Evolutionary conservation across 2,888 invertebrate genomes (phyloP), one percentile per base, ranked within the genome.

Genomic region (Euzophera pinguis): DNA sequence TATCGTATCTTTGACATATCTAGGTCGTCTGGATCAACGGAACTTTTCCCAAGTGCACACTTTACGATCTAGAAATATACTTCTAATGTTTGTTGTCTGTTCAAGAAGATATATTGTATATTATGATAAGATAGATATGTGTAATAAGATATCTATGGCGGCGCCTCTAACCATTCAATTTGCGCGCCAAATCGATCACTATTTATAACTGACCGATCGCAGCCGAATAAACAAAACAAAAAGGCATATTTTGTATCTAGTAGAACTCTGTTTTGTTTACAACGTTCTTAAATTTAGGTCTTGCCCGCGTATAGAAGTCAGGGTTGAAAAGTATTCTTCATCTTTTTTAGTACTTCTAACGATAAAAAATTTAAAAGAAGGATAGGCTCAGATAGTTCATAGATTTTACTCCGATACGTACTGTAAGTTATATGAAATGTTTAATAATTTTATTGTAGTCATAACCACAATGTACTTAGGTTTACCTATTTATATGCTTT

Each of bases 101-200:
- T 39, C 4, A 16, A 39, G 39, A 39, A 39, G 39, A 39, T 39
- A 7, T 13, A 38, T n/a, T n/a, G n/a, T n/a, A n/a, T n/a, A n/a
- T n/a, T n/a, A n/a, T n/a, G n/a, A n/a, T n/a, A n/a, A n/a, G n/a
- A n/a, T 38, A 13, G 1, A n/a, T 35, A 3, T 35, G 35, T 13
- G 22, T 22, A 22, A 22, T 2, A 22, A 13, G 37, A 38, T 38
- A 13, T 38, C 53, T 22, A 22, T 22, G 22, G 47, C 53, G 57
- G 52, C 66, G 61, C 64, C 66, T 69, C 70, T 65, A 69, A 64
- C 67, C 65, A 74, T 73, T 75, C 76, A 77, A 81, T 78, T 74
- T 29, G 72, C 69, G 68, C 73, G 84, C 83, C 84, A 84, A 84
- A 81, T 83, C 75, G 73, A 84, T 83, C 76, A 82, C 84, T 86